Conservation (phyloP, 2,797 vertebrate species). For the Crocidura indochinensis region DNA sequence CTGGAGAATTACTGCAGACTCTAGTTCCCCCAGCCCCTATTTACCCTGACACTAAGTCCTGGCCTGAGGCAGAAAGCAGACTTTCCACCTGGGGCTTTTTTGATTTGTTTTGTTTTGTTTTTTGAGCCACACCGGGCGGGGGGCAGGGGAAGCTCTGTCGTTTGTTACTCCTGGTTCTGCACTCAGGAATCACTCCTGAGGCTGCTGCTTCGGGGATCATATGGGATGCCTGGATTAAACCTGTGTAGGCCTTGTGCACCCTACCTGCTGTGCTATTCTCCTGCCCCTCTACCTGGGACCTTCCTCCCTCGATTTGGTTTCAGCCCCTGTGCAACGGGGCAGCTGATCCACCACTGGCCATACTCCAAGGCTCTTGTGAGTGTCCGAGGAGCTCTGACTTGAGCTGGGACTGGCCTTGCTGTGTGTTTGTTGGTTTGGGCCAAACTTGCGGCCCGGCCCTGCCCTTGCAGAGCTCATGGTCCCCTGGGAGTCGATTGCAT, state of each 20-base stretch:
- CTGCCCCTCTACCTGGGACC: background rate
- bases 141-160: background rate
- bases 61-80: no score
- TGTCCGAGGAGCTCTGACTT: background rate
- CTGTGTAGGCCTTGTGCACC: no score
- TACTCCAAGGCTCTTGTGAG: background rate
- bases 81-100: no score
- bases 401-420: background rate
- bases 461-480: constrained; percentile 39
- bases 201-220: no score
- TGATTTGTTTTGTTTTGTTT: no score
- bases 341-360: background rate
- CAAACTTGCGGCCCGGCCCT: constrained; percentile 17
- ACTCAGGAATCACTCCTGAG: no score
- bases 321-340: background rate
- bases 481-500: constrained; percentile 50
- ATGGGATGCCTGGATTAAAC: no score
- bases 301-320: background rate
- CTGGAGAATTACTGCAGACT: background rate
- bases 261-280: no score
- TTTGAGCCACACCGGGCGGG: background rate
- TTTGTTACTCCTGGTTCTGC: no score
- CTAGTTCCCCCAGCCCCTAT: background rate
- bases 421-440: background rate
- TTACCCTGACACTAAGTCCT: no score